Evolutionary conservation across 2,113 vertebrate genomes (phyloP).

Genomic region (Prietella phreatophila): DNA sequence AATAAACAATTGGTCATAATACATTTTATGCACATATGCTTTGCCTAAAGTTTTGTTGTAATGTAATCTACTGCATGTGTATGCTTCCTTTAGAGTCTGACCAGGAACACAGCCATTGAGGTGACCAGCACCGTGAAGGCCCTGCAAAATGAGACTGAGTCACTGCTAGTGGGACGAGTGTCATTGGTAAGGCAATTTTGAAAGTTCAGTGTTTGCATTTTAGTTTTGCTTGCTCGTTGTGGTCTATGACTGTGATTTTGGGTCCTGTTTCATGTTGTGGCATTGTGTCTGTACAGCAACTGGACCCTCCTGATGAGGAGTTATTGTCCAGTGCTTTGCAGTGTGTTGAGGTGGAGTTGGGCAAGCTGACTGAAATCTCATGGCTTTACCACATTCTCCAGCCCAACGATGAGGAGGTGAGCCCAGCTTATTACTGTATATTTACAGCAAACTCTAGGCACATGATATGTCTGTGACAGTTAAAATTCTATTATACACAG

Average conservation of each 20-base stretch:
- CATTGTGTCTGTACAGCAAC: slow-evolving; percentile 71
- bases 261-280: not conserved
- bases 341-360: slow-evolving; percentile 83
- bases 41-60: not conserved
- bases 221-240: not conserved
- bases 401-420: slow-evolving; percentile 91
- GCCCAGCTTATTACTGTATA: slow-evolving; percentile 30
- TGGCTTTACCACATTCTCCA: slow-evolving; percentile 95
- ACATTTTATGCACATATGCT: not conserved
- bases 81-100: slow-evolving; percentile 78
- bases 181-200: slow-evolving; percentile 80
- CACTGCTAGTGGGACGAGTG: slow-evolving; percentile 86
- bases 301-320: slow-evolving; percentile 93
- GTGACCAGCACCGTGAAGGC: slow-evolving; percentile 93
- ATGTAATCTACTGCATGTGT: not conserved
- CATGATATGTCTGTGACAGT: not conserved
- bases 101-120: slow-evolving; percentile 91
- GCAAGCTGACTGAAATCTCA: slow-evolving; percentile 87
- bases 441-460: not conserved
- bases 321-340: slow-evolving; percentile 85
- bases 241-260: not conserved
- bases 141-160: slow-evolving; percentile 93
- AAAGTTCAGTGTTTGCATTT: not conserved
- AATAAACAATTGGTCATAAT: not conserved
- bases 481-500: not conserved